These are phyloP conservation scores for Aurelia sp. DNA, from an alignment of 30 jellyfish, hydroid and myxozoan species.

Conservation along the genomic window DNA sequence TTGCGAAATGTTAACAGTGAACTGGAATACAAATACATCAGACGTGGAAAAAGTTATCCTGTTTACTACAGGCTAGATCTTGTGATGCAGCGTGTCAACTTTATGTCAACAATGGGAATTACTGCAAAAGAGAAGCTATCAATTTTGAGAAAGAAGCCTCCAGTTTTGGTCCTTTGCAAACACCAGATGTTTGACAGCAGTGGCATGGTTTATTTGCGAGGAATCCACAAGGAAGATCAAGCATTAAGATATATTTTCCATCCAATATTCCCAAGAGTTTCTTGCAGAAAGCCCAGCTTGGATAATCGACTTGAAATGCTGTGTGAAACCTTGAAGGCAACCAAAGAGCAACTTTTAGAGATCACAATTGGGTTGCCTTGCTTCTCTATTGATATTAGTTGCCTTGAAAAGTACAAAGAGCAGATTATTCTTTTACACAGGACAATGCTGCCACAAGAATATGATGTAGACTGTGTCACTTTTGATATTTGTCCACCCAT, in stretches of 20 bases:
- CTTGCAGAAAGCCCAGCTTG: constrained; percentile 19
- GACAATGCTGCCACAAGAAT: constrained; percentile 35
- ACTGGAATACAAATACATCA: constrained; percentile 30
- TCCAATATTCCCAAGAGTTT: constrained; percentile 65
- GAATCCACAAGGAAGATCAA: constrained; percentile 51
- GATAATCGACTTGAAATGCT: constrained; percentile 42
- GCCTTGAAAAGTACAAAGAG: constrained; percentile 7
- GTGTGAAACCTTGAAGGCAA: constrained; percentile 24
- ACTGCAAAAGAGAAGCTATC: constrained; percentile 62
- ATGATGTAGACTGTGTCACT: constrained; percentile 42
- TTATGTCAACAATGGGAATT: constrained; percentile 63
- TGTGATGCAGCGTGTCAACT: constrained; percentile 62
- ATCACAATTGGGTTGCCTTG: constrained; percentile 68
- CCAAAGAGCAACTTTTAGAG: constrained; percentile 34
- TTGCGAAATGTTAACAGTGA: constrained; percentile 13
- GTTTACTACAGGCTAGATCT: constrained; percentile 50
- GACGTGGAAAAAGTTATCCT: constrained; percentile 51
- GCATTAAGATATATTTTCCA: constrained; percentile 18
- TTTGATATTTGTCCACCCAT: constrained; percentile 51
- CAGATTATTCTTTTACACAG: constrained; percentile 34
- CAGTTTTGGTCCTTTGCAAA: constrained; percentile 44
- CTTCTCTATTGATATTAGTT: constrained; percentile 35
- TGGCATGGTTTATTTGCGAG: constrained; percentile 66
- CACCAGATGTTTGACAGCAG: constrained; percentile 61
- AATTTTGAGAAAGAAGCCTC: constrained; percentile 47